Evolutionary conservation across 2,797 vertebrate genomes (phyloP).

Genomic region (Premnoplex brunnescens): DNA sequence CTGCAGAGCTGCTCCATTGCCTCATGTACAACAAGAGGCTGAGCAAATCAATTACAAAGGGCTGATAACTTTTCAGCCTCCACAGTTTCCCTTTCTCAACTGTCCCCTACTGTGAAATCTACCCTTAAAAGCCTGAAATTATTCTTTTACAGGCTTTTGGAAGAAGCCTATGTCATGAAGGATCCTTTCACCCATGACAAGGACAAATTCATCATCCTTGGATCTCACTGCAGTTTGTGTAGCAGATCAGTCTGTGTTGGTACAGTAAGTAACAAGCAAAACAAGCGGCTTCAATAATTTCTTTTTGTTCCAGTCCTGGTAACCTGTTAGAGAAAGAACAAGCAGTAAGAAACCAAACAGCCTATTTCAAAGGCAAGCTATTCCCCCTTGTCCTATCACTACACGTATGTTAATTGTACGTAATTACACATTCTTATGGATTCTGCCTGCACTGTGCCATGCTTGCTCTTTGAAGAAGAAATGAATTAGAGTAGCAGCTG

Average conservation of each 20-base stretch:
- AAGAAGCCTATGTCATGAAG: constrained; percentile 86
- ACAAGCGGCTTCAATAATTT: neutral
- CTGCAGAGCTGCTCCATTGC: neutral
- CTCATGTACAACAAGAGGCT: neutral
- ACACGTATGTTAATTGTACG: neutral
- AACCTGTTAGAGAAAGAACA: neutral
- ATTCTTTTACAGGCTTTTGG: constrained; percentile 79
- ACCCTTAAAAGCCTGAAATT: neutral
- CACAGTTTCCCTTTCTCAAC: neutral
- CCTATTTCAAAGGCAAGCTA: neutral
- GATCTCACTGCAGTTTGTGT: constrained; percentile 85
- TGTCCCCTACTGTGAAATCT: neutral
- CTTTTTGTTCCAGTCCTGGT: neutral
- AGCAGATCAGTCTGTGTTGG: constrained; percentile 81
- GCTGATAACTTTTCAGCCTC: neutral
- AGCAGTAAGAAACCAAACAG: neutral
- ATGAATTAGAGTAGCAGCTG: neutral
- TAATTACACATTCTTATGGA: neutral
- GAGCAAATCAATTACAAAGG: neutral
- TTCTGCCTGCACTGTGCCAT: neutral
- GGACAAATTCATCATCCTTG: constrained; percentile 85
- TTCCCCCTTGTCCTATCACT: neutral
- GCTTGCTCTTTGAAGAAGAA: neutral
- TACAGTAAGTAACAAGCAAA: constrained; percentile 74
- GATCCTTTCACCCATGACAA: constrained; percentile 87